phyloP scores from a whole-genome alignment of 2,888 invertebrate species.

The Caenorhabditis sinica region DNA sequence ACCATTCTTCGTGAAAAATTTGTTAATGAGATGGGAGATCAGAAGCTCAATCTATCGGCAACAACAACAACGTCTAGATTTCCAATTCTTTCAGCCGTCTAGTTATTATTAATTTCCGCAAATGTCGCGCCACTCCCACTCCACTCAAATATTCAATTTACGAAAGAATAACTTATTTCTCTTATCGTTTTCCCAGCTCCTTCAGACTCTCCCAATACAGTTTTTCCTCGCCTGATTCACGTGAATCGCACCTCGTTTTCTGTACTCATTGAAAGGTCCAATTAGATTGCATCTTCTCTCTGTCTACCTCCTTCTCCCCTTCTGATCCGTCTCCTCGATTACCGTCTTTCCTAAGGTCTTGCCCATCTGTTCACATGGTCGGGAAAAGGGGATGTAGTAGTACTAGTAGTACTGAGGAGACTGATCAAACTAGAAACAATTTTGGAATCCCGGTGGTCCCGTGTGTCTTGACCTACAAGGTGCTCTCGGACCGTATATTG shows the following conservation, averaged over 20 bases:
- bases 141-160: background rate
- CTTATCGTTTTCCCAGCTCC: background rate
- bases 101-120: background rate
- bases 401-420: constrained; percentile 5
- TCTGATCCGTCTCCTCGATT: constrained; percentile 34
- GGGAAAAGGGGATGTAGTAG: background rate
- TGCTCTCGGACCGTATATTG: background rate
- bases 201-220: background rate
- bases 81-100: constrained; percentile 1
- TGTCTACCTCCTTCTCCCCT: constrained; percentile 8
- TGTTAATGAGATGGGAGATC: too few species aligned
- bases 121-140: background rate
- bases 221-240: constrained; percentile 14
- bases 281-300: constrained; percentile 45
- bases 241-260: background rate
- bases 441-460: constrained; percentile 10
- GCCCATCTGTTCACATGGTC: background rate
- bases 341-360: background rate
- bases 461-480: too few species aligned
- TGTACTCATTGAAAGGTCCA: constrained; percentile 13
- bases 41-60: too few species aligned
- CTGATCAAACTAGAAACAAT: constrained; percentile 38
- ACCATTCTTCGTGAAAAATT: too few species aligned
- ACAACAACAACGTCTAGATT: too few species aligned
- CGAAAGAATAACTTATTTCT: background rate